These are phyloP conservation scores for Brachyopa scutellaris DNA, from an alignment of 2,888 invertebrate genomes.

Conservation along the genomic window DNA sequence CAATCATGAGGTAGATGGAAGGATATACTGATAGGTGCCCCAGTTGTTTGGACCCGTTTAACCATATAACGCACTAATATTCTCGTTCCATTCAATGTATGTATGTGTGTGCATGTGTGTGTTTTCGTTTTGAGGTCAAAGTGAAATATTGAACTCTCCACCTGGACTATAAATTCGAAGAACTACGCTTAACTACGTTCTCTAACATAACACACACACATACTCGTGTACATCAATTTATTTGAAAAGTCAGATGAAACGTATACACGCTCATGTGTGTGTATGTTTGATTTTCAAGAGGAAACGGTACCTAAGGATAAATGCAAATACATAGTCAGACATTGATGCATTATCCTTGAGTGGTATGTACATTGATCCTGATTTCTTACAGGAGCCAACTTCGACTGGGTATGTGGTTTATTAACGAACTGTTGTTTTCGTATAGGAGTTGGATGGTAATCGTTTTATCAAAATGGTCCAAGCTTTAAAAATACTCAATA, in stretches of 20 bases:
- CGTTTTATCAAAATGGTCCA: too few species aligned
- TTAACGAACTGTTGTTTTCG: conserved; percentile 17
- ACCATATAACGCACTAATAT: conserved; percentile 3
- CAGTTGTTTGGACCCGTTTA: conserved; percentile 21
- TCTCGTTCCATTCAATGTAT: not conserved
- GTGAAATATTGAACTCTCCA: conserved; percentile 48
- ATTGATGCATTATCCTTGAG: conserved; percentile 66
- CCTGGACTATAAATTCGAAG: conserved; percentile 61
- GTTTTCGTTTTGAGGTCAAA: conserved; percentile 44
- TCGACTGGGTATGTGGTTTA: conserved; percentile 53
- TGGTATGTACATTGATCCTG: conserved; percentile 50
- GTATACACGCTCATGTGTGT: not conserved
- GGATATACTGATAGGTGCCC: not conserved
- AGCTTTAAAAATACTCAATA: too few species aligned
- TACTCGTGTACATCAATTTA: conserved; percentile 62
- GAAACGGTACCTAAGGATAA: not conserved
- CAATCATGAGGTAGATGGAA: conserved; percentile 5
- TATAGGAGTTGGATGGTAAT: conserved; percentile 47
- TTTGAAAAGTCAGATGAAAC: conserved; percentile 53
- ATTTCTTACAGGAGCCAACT: conserved; percentile 36
- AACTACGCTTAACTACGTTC: conserved; percentile 42
- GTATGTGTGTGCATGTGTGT: not conserved
- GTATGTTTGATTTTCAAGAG: conserved; percentile 26
- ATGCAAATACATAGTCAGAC: conserved; percentile 41
- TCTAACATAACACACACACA: conserved; percentile 49